Base-by-base conservation (phyloP, 2,113 vertebrate species). In the Misgurnus mizolepis region DNA sequence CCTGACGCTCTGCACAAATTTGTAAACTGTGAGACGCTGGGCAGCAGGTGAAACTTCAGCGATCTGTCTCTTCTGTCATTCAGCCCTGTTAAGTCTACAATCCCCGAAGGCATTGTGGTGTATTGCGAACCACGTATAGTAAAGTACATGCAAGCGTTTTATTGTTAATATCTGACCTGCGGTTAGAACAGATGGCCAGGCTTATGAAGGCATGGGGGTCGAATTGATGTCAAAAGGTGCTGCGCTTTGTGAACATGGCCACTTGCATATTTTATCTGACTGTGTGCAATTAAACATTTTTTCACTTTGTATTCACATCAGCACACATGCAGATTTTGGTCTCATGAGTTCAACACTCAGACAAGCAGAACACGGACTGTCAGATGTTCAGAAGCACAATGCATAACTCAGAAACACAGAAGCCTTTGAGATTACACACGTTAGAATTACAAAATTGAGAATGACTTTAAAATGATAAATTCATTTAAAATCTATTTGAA, bases 41-140 rank as follows among this genome's bases (percentile, higher is more conserved):
- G 58, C 40, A 61, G 78, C 79, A 84, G 79, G 74, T 84, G 74
- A 78, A 77, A 75, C 74, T 60, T 55, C 67, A 71, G 68, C 73
- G 76, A 73, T 47, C 74, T 72, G 73, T 67, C 75, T 73, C 17
- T 75, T 62, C 58, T 75, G 58, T 74, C 60, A 64, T 14, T 39
- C 58, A 75, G 72, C 72, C 49, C 12, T 43, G 43, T 64, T 47
- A 15, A 61, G 7, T 27, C 43, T 64, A 64, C 41, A 7, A 6
- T 62, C 72, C 18, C 41, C 11, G 72, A n/a, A 75, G 49, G 56
- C 43, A 45, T 45, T 62, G 47, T 40, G 17, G 58, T 49, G n/a
- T 58, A 7, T 58, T 6, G 55, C 2, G 55, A 58, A 18, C 17
- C 55, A 58, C 55, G 7, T 7, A 49, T 12, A 34, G 22, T 53